A percentile compares a stretch with the other conserved stretches of the same genome.
Conservation (phyloP, 2,888 invertebrate genomes). For the Phyto melanocephala region DNA sequence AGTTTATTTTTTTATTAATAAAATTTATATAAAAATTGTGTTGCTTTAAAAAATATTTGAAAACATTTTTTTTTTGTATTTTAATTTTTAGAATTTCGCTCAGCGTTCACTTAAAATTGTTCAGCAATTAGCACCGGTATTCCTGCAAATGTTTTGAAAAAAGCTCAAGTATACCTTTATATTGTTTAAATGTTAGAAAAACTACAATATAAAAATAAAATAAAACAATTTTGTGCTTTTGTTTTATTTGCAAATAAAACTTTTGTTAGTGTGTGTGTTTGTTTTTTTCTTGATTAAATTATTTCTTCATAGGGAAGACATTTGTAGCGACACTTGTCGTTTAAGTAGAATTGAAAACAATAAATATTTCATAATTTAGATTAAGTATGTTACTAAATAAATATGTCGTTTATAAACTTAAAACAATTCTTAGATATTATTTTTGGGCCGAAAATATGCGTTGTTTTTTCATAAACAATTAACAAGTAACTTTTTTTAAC, state of each 20-base stretch:
- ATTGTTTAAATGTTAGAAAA: constrained; percentile 34
- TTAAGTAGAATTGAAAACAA: no score
- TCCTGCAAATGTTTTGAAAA: constrained; percentile 48
- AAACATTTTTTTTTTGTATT: not conserved
- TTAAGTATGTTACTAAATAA: no score
- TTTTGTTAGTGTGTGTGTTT: not conserved
- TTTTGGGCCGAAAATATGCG: no score
- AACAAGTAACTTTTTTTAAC: no score
- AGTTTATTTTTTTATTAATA: not conserved
- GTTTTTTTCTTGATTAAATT: no score
- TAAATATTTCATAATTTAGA: no score
- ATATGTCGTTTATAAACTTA: no score
- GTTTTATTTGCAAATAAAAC: constrained; percentile 28
- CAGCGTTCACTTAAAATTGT: constrained; percentile 45
- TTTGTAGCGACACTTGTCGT: no score
- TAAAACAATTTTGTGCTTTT: not conserved
- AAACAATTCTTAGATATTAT: no score
- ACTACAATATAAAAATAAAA: not conserved
- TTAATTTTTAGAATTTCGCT: not conserved
- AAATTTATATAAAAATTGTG: no score
- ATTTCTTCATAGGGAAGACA: no score
- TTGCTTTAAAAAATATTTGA: not conserved
- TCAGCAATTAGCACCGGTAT: constrained; percentile 45
- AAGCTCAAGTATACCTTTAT: constrained; percentile 35
- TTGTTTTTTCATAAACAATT: no score